These are phyloP conservation scores for Pterobdella sp. DNA, from an alignment of 2,888 invertebrate species.

Conservation along the genomic window DNA sequence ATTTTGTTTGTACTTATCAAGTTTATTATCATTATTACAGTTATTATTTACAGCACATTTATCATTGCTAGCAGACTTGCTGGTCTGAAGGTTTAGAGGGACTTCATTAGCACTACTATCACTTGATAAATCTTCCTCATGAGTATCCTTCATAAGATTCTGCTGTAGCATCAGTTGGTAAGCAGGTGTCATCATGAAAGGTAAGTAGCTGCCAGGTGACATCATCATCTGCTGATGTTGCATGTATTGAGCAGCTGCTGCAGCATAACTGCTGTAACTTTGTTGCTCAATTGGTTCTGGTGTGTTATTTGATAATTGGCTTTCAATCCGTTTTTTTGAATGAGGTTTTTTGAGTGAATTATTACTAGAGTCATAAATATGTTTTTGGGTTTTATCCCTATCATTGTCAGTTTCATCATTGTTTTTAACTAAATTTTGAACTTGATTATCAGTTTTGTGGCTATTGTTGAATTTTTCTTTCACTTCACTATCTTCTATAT, in stretches of 20 bases:
- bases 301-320: no score
- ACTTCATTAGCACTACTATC: background rate
- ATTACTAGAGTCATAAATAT: background rate
- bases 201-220: slow-evolving; percentile 9
- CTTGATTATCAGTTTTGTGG: background rate
- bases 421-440: background rate
- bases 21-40: background rate
- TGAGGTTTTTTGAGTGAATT: no score
- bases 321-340: no score
- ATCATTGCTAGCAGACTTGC: background rate
- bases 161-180: slow-evolving; percentile 15
- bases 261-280: slow-evolving; percentile 9
- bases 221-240: slow-evolving; percentile 12
- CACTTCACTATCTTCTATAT: no score
- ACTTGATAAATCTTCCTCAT: background rate
- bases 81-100: slow-evolving; percentile 5
- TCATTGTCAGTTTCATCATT: background rate
- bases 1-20: background rate
- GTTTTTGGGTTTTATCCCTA: background rate
- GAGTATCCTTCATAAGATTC: background rate
- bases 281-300: no score
- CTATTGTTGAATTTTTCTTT: no score
- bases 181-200: slow-evolving; percentile 14
- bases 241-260: background rate
- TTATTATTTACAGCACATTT: background rate